Percentiles rank a stretch among this genome's conserved stretches.
Conservation (phyloP, 2,888 invertebrate genomes). For the Pachliopta kotzebuea region DNA sequence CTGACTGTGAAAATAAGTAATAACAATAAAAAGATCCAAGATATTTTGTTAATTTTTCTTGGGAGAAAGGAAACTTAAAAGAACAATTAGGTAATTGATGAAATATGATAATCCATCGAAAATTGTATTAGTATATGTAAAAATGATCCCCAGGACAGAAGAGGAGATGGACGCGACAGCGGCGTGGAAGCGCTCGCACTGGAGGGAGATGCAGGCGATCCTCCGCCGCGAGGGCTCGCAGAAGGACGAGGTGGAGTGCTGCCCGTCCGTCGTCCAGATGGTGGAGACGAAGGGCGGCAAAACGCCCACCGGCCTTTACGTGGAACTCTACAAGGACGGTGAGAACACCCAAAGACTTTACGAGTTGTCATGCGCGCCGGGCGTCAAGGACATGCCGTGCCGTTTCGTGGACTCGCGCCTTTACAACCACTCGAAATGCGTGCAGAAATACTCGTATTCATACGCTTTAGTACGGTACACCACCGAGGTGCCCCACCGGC, state of each 20-base stretch:
- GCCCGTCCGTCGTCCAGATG: constrained; percentile 89
- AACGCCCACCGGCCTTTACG: constrained; percentile 85
- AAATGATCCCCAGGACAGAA: constrained; percentile 52
- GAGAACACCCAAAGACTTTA: constrained; percentile 86
- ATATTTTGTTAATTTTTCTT: too few species aligned
- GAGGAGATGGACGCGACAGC: constrained; percentile 66
- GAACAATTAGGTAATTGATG: too few species aligned
- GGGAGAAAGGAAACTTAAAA: too few species aligned
- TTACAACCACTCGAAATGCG: constrained; percentile 86
- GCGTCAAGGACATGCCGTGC: constrained; percentile 87
- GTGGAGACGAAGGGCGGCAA: constrained; percentile 88
- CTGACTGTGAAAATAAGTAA: too few species aligned
- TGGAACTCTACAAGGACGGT: constrained; percentile 87
- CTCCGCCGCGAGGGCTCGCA: constrained; percentile 76
- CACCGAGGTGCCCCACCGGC: constrained; percentile 59
- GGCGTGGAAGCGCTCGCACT: constrained; percentile 78
- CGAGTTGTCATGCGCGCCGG: constrained; percentile 88
- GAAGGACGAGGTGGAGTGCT: constrained; percentile 85
- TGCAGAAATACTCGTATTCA: constrained; percentile 90
- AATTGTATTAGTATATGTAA: not conserved
- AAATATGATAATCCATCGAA: not conserved
- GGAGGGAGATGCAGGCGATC: constrained; percentile 83
- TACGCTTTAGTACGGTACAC: constrained; percentile 89
- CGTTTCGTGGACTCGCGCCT: constrained; percentile 86
- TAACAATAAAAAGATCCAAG: too few species aligned